Base-by-base conservation (phyloP, 2,113 vertebrate species). In the Scalopus aquaticus region DNA sequence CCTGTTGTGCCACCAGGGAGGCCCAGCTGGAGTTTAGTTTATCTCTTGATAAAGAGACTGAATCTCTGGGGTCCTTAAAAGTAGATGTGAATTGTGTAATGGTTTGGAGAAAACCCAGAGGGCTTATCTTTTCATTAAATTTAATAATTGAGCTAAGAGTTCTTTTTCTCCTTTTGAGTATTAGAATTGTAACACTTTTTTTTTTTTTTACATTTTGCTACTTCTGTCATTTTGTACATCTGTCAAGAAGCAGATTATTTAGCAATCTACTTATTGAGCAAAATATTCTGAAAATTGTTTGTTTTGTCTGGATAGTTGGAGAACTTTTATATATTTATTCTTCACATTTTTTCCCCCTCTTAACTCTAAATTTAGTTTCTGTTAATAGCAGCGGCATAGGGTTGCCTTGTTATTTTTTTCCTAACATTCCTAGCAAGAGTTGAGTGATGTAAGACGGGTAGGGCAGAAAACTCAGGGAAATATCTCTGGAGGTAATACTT, bases 271-370 rank as follows among this genome's bases (percentile, higher is more conserved):
- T 89, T 93, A 60, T 95, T 90, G 76, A 96, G 39, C 87, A 91
- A 76, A 94, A 51, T 42, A 79, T 95, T 93, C 24, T 85, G 93
- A 88, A 96, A 96, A 65, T 80, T 35, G 65, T 74, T 76, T 94
- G 26, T 87, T 93, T 42, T 26, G 32, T 91, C 96, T 93, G 49
- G 39, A 28, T 39, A 94, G 20, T 93, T 91, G 60, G 39, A 78
- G 82, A 64, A 32, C 64, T 86, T 97, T 94, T 93, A 30, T 81
- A 8, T 88, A 46, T 93, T 46, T 90, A 9, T 64, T 88, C 54
- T 49, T 91, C 54, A 60, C 9, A 30, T 30, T 64, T 51, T 30
- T 44, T 42, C 1, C 3, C 0, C 17, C 13, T 35, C 15, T 70
- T 51, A 74, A 65, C n/a, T 79, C 9, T 42, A n/a, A 88, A 92